Evolutionary conservation across 2,888 invertebrate genomes (phyloP), one percentile per base, ranked within the genome.

Genomic region (Cyclophora albipunctata): DNA sequence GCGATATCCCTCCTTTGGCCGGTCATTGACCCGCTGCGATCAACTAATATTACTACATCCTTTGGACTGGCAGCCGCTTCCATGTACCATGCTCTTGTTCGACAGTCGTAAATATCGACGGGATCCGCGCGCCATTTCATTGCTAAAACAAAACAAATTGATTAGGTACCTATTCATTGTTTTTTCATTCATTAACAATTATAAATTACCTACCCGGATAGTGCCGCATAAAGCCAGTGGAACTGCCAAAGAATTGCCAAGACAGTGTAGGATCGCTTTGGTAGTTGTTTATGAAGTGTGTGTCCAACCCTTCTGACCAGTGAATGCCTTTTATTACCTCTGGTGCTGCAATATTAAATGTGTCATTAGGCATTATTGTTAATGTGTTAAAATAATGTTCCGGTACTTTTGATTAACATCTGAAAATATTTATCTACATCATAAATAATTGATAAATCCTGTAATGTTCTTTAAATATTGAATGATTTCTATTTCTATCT

Each of bases 221-320:
- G 77, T 98, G 96, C 66, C 99, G 91, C 93, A 99, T 96, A 79
- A 99, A 98, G 42, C 99, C 99, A 20, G 96, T 95, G 40, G 98
- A 94, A 78, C 98, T 98, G 58, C 99, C 98, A 81, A 99, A 99
- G 81, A 97, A 98, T 87, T 99, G 99, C 97, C 98, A 99, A 3
- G 96, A 96, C 43, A 98, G 89, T 3, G 96, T 94, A 7, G 96
- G 95, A 80, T 97, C 96, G 53, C 91, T 91, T 73, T 94, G 92
- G 73, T 94, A 95, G 82, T 98, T 98, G 71, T 93, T 92, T 61
- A 92, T 92, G 82, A 98, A 99, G 62, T 94, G 95, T 49, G 93
- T 92, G 78, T 98, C 97, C 64, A 99, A 90, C 63, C 95, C 94
- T 74, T 96, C 95, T 3, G 98, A 98, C 99, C 99, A 99, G 73